Conservation (phyloP, 2,888 invertebrate species). For the Drosophila monieri region DNA sequence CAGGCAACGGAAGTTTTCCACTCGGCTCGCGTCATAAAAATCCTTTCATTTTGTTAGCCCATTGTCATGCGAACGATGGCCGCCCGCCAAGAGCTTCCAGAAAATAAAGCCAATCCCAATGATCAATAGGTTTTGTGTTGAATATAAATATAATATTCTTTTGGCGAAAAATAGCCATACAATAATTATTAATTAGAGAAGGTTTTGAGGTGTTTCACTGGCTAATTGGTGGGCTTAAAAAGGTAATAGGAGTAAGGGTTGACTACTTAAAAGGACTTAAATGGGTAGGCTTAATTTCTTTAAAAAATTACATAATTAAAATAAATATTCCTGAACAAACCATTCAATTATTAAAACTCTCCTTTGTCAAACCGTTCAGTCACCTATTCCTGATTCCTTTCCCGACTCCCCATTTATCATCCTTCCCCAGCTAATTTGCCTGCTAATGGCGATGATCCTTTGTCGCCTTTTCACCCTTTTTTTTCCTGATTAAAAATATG, state of each 20-base stretch:
- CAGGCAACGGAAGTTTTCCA: conserved; percentile 47
- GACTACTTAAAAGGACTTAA: not conserved
- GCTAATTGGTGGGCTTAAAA: not conserved
- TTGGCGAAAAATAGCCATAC: not conserved
- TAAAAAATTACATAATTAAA: too few relatives aligned
- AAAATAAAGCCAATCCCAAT: conserved; percentile 8
- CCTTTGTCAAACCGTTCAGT: not conserved
- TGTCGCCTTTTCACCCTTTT: conserved; percentile 19
- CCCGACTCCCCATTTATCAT: conserved; percentile 3
- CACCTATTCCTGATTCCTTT: not conserved
- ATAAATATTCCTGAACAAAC: not conserved
- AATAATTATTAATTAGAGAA: not conserved
- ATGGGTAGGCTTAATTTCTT: too few relatives aligned
- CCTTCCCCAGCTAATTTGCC: conserved; percentile 29
- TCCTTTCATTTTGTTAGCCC: conserved; percentile 42
- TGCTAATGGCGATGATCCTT: conserved; percentile 22
- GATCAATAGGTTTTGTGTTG: not conserved
- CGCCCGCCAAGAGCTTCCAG: conserved; percentile 57
- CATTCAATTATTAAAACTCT: not conserved
- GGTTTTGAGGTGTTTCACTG: not conserved
- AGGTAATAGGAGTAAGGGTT: not conserved
- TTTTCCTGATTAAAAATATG: conserved; percentile 10
- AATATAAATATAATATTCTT: not conserved
- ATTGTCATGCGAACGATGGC: conserved; percentile 68
- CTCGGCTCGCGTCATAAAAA: conserved; percentile 52